Conservation (phyloP, 1,140 invertebrate species). For the Diabrotica undecimpunctata region DNA sequence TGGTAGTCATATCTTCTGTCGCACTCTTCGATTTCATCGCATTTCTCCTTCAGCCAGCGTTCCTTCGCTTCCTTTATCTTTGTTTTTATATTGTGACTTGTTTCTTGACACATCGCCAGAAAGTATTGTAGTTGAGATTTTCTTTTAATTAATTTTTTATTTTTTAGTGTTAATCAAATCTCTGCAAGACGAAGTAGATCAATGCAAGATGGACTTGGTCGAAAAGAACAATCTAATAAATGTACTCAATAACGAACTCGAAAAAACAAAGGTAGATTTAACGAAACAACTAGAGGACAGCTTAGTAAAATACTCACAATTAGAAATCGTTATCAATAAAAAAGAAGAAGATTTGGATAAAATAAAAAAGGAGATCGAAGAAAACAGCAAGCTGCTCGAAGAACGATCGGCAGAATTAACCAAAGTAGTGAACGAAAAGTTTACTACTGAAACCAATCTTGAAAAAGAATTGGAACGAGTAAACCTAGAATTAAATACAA, state of each 20-base stretch:
- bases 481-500: constrained; percentile 56
- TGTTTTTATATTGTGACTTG: no score
- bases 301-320: constrained; percentile 16
- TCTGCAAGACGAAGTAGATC: constrained; percentile 29
- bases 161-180: constrained; percentile 28
- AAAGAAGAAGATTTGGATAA: constrained; percentile 47
- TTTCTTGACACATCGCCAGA: no score
- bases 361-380: constrained; percentile 50
- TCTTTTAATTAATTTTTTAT: neutral
- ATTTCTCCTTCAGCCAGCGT: no score
- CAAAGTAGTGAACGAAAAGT: constrained; percentile 25
- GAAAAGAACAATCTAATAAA: constrained; percentile 30
- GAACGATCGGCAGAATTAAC: constrained; percentile 47
- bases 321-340: constrained; percentile 22
- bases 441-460: constrained; percentile 44
- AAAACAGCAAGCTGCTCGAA: constrained; percentile 19
- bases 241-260: constrained; percentile 27
- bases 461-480: constrained; percentile 56
- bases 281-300: constrained; percentile 25
- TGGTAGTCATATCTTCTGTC: no score
- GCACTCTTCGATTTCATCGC: no score
- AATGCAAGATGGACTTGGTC: constrained; percentile 26
- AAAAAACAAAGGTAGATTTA: constrained; percentile 15
- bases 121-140: no score
- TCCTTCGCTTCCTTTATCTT: no score